Percentiles rank a stretch among this genome's conserved stretches.
These are phyloP conservation scores for Epizoanthus scotinus DNA, from an alignment of 92 coral and sea anemone genomes.

Conservation along the genomic window DNA sequence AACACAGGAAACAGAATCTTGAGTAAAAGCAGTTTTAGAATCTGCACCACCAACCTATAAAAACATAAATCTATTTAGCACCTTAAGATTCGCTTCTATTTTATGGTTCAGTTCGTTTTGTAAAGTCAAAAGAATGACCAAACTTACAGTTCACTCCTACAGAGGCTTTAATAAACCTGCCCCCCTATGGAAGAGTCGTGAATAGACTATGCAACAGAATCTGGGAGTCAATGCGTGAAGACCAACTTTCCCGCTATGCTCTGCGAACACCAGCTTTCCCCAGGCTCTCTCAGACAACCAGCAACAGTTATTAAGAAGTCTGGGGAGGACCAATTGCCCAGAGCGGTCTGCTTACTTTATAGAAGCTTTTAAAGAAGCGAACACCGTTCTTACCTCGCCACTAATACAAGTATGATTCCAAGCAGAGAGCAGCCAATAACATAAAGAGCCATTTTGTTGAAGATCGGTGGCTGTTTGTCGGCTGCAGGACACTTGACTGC, in stretches of 20 bases:
- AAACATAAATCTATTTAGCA: neutral
- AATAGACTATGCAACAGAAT: too few relatives aligned
- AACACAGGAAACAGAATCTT: conserved; percentile 26
- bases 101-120: too few relatives aligned
- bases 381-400: conserved; percentile 11
- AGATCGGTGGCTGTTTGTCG: conserved; percentile 4
- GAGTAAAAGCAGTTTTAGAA: neutral
- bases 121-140: too few relatives aligned
- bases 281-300: neutral
- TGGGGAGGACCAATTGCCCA: neutral
- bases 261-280: neutral
- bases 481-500: conserved; percentile 29
- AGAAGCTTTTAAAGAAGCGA: neutral
- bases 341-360: neutral
- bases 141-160: too few relatives aligned
- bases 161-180: too few relatives aligned
- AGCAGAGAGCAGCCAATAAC: neutral
- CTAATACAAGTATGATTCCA: conserved; percentile 7
- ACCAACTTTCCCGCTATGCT: neutral
- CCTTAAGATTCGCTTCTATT: neutral
- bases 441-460: neutral
- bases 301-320: too few relatives aligned
- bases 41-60: neutral
- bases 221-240: neutral
- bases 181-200: too few relatives aligned